Base-by-base conservation (phyloP, 2,797 vertebrate species). In the Gymnopithys bicolor region DNA sequence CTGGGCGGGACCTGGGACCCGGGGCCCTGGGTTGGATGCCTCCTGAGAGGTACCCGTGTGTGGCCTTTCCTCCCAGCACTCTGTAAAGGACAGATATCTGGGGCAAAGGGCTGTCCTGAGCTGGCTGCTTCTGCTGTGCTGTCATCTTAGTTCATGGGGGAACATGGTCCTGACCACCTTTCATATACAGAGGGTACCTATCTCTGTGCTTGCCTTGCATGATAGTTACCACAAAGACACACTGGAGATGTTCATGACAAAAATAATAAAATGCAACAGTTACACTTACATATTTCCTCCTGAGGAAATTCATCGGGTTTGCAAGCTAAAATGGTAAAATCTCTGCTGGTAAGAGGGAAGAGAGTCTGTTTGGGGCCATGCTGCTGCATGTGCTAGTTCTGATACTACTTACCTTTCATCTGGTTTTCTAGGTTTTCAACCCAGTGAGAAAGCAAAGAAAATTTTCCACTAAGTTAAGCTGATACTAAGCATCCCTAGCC, bases 1-100 rank as follows among this genome's bases (percentile, higher is more conserved):
- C 49, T 51, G 64, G 37, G 24, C n/a, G 59, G 22, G 41, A 51
- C 10, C 10, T 6, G 25, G 35, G 17, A 28, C 25, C 25, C 27
- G 39, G 35, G 35, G 19, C 25, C 12, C n/a, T 8, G 2, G 6
- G n/a, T 51, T 51, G 51, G n/a, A 51, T n/a, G 28, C 6, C 1
- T 17, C 11, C 11, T 1, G 19, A 41, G 15, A 37, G 22, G 55
- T 22, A 24, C 17, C 7, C 0, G 17, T n/a, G 19, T 1, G 12
- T 63, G 62, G 23, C 18, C 28, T 68, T 70, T 70, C 3, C 2
- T 22, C 37, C 37, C 55, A 22, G 23, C 25, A 17, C 13, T 59
- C 37, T 53, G 41, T n/a, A 68, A 16, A 13, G 67, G 45, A 60
- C 62, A 37, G 5, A 1, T 0, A 19, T 27, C 22, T 4, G 6